A percentile compares a stretch with the other conserved stretches of the same genome.
These are phyloP conservation scores for Sardina pilchardus DNA, from an alignment of 2,113 vertebrate species.

Conservation along the genomic window DNA sequence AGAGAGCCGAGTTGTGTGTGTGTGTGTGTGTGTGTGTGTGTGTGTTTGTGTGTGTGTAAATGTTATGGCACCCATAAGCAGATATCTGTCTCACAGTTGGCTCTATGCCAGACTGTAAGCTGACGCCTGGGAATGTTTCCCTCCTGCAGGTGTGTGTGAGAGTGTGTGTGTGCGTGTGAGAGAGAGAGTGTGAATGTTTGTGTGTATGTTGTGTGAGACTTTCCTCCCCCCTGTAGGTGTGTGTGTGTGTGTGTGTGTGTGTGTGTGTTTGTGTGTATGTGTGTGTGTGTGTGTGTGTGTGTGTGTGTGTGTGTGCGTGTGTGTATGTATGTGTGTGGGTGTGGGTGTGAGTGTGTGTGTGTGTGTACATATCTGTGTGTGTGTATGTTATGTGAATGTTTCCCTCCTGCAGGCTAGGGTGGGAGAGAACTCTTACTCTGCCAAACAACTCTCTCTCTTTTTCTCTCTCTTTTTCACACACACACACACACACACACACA, in stretches of 20 bases:
- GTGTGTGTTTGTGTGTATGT: neutral
- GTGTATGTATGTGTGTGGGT: constrained; percentile 17
- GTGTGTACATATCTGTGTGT: constrained; percentile 28
- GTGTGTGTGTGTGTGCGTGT: neutral
- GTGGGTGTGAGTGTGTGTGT: constrained; percentile 26
- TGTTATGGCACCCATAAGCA: constrained; percentile 44
- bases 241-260: neutral
- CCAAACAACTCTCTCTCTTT: constrained; percentile 2
- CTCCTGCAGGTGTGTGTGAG: constrained; percentile 47
- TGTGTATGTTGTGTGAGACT: neutral
- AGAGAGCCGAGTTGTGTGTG: constrained; percentile 4
- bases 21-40: constrained; percentile 8
- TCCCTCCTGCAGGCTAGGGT: constrained; percentile 47
- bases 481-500: neutral
- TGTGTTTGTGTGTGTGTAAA: constrained; percentile 21
- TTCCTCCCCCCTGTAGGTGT: neutral
- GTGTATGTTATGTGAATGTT: constrained; percentile 44
- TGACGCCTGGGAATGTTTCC: constrained; percentile 52
- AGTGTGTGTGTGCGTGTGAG: constrained; percentile 33
- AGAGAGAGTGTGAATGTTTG: neutral
- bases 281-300: neutral
- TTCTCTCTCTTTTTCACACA: neutral
- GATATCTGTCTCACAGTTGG: constrained; percentile 45
- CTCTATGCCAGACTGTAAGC: constrained; percentile 46
- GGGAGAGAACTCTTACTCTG: constrained; percentile 25